Conservation (phyloP, 1,140 invertebrate genomes). For the Lasaia peninsularis region DNA sequence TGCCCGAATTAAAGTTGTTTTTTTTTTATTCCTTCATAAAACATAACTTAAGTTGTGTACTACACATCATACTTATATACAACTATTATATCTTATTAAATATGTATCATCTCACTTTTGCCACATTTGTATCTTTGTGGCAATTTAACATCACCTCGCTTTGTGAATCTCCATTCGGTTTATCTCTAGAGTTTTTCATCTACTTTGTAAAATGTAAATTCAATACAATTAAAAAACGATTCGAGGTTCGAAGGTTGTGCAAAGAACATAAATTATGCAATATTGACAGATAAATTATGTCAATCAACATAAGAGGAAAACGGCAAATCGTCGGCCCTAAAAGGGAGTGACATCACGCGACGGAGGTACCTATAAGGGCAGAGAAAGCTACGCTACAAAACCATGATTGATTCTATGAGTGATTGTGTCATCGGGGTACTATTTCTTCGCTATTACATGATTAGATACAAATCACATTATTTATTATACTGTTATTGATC, state of each 20-base stretch:
- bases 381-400: slow-evolving; percentile 52
- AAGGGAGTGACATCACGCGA: slow-evolving; percentile 47
- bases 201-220: too few species aligned
- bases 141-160: too few species aligned
- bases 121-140: too few species aligned
- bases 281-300: slow-evolving; percentile 9
- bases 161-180: too few species aligned
- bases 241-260: background rate
- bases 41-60: too few species aligned
- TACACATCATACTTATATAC: too few species aligned
- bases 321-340: slow-evolving; percentile 42
- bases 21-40: too few species aligned
- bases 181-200: too few species aligned
- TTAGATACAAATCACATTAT: slow-evolving; percentile 7
- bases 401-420: slow-evolving; percentile 47
- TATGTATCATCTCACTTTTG: too few species aligned
- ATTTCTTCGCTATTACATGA: slow-evolving; percentile 2
- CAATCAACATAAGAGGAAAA: slow-evolving; percentile 20
- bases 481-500: background rate
- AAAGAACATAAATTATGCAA: slow-evolving; percentile 9
- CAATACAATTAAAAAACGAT: too few species aligned
- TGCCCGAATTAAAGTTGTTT: too few species aligned
- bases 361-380: slow-evolving; percentile 34
- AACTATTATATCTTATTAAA: too few species aligned
- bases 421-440: slow-evolving; percentile 34